Evolutionary conservation across 2,888 invertebrate species (phyloP), one percentile per base, ranked within the genome.

Genomic region (Amphipyra tragopoginis): DNA sequence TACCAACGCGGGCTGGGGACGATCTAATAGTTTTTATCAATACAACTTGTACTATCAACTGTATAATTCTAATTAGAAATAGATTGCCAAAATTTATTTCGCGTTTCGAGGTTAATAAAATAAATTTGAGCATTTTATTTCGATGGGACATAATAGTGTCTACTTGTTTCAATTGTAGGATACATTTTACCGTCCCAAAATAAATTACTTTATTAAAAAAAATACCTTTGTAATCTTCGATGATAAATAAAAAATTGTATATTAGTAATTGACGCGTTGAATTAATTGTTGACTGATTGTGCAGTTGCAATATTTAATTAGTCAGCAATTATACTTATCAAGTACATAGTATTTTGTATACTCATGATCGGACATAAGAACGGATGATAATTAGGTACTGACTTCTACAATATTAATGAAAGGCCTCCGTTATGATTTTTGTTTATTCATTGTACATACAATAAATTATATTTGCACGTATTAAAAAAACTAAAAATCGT

Each of bases 251-350:
- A 21, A 21, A 21, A 21, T 2, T 21, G 3, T 21, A 3, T 21
- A 21, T 21, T 21, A 21, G 21, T 21, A 21, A 21, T 21, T 21
- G 21, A 21, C 3, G 21, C 21, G 1, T 21, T 21, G 21, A 21
- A 21, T 3, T 21, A 13, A 40, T 9, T 40, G 29, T 51, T 42
- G 13, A 45, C 29, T 67, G 13, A 43, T n/a, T 38, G 15, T 13
- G 39, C 52, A 61, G 44, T 15, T 70, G 61, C 34, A 51, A 49
- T 42, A 66, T 29, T 11, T 29, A 29, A 29, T 29, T 29, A 7
- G 29, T 29, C 29, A 0, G 29, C 5, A 29, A 29, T 29, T 4
- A 29, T 29, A 29, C 21, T 21, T 21, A 29, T 29, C 29, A 29
- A 29, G 29, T 29, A 7, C 29, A 5, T 7, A 33, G 10, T 47